These are phyloP conservation scores for Prochilodus magdalenae DNA, from an alignment of 2,113 vertebrate species.

Conservation along the genomic window DNA sequence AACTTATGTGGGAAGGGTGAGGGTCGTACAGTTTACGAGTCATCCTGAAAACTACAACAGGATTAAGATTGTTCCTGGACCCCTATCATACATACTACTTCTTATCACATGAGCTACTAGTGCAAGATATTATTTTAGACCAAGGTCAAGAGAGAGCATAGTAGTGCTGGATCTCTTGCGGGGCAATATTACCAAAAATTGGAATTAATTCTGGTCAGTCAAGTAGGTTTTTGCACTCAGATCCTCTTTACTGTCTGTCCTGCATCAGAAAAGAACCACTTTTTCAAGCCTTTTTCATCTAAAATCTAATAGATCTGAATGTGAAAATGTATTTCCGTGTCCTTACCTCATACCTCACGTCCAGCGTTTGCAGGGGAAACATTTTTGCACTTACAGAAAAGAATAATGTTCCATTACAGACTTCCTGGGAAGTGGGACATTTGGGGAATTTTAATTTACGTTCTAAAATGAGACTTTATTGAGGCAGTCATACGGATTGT, in stretches of 20 bases:
- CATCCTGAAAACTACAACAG: not conserved
- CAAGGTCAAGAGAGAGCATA: not conserved
- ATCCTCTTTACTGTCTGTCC: not conserved
- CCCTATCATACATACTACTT: not conserved
- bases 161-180: not conserved
- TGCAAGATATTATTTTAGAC: not conserved
- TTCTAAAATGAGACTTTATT: too few relatives aligned
- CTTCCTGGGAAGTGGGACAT: not conserved
- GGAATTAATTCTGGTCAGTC: not conserved
- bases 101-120: not conserved
- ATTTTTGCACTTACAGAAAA: conserved; percentile 14
- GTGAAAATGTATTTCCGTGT: conserved; percentile 9
- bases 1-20: not conserved
- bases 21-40: not conserved
- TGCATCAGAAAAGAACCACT: conserved; percentile 19
- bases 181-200: not conserved
- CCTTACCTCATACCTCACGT: conserved; percentile 33
- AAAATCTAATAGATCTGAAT: conserved; percentile 10
- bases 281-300: not conserved
- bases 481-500: not conserved
- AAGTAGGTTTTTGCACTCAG: not conserved
- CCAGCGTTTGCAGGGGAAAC: conserved; percentile 9
- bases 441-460: too few relatives aligned
- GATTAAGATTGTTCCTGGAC: not conserved
- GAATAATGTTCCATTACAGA: not conserved